Evolutionary conservation across 2,113 vertebrate species (phyloP), one percentile per base, ranked within the genome.

Genomic region (Lipotes vexillifer): DNA sequence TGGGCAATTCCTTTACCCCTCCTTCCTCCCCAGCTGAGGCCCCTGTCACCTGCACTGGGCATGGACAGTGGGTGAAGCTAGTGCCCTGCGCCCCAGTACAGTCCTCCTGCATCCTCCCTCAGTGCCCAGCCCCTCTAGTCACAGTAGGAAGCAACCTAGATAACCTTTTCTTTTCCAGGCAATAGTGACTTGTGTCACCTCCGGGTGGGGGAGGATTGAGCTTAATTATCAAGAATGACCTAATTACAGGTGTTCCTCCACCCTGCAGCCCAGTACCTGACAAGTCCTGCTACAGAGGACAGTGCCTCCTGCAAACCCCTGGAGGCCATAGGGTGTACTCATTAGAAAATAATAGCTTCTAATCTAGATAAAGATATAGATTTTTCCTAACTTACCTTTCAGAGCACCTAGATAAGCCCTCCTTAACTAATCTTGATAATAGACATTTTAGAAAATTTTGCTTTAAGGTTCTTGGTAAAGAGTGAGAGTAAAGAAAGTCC

Each of bases 81-180:
- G 27, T 29, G 31, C 8, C 82, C 6, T 1, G 20, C 0, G 2
- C 11, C 18, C 31, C 1, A 31, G 7, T 7, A 10, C 2, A 1
- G 1, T 2, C 23, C 29, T 31, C 38, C 9, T 5, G 10, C 6
- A 23, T 5, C 6, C 38, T 59, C 27, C 31, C 44, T 71, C 68
- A 25, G 8, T 2, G 15, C 11, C 44, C 87, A 87, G 20, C 0
- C 3, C 31, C 61, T 78, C 25, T 31, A 27, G 21, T 52, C 21
- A 55, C 21, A 75, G 80, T 46, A 92, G 38, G 31, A 57, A 46
- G 36, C 20, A 65, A 31, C n/a, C 3, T 65, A 27, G 25, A 10
- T 10, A 55, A 5, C 68, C 33, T 25, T 52, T 36, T 46, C 27
- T 69, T 68, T 65, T 72, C 65, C n/a, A 83, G 15, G 31, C 57